These are phyloP conservation scores for Harpegnathos saltator DNA, from an alignment of 1,140 invertebrate genomes.

Conservation along the genomic window DNA sequence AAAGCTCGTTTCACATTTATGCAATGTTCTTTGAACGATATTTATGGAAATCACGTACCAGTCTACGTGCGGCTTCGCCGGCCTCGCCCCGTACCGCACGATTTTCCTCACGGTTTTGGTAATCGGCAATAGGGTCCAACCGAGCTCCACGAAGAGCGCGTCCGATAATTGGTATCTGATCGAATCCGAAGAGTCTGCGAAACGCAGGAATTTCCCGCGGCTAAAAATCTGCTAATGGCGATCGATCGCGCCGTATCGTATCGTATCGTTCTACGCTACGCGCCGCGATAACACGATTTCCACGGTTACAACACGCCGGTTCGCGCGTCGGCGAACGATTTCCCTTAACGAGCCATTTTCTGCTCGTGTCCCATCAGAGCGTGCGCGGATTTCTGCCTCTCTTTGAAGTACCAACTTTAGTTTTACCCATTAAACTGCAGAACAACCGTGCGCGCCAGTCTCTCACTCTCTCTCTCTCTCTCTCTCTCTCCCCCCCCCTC, in stretches of 20 bases:
- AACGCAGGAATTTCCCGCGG: slow-evolving; percentile 71
- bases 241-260: slow-evolving; percentile 42
- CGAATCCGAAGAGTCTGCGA: slow-evolving; percentile 73
- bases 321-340: slow-evolving; percentile 12
- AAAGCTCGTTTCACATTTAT: not conserved
- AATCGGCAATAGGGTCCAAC: slow-evolving; percentile 74
- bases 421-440: too few species aligned
- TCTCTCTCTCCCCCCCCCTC: too few species aligned
- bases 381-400: not conserved
- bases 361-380: not conserved
- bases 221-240: not conserved
- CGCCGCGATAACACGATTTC: slow-evolving; percentile 55
- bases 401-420: too few species aligned
- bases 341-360: not conserved
- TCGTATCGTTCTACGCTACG: slow-evolving; percentile 52
- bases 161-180: slow-evolving; percentile 81
- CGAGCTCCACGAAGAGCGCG: slow-evolving; percentile 71
- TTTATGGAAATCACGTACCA: slow-evolving; percentile 52
- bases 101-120: slow-evolving; percentile 70
- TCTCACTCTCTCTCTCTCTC: too few species aligned
- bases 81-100: slow-evolving; percentile 56
- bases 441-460: too few species aligned
- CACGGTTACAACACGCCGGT: slow-evolving; percentile 1
- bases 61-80: slow-evolving; percentile 70
- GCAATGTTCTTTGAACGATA: not conserved